These are phyloP conservation scores for Lamprotornis superbus DNA, from an alignment of 2,113 vertebrate genomes.

Conservation along the genomic window DNA sequence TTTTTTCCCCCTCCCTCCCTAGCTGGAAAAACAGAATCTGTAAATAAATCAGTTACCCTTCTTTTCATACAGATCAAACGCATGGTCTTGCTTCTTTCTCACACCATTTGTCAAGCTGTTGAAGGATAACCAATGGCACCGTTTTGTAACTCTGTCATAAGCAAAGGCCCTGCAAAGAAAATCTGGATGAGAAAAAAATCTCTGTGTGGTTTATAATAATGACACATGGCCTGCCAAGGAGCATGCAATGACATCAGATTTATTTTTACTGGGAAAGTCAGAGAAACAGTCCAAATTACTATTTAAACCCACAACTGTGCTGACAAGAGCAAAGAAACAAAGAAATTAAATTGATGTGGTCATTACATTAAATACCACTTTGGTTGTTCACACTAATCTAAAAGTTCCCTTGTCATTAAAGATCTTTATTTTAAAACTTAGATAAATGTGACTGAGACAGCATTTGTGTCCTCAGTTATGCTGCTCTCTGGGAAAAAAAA, in stretches of 20 bases:
- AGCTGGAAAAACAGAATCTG: slow-evolving; percentile 29
- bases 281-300: slow-evolving; percentile 36
- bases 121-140: slow-evolving; percentile 94
- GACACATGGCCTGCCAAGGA: slow-evolving; percentile 51
- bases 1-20: background rate
- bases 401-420: slow-evolving; percentile 31
- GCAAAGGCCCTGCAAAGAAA: slow-evolving; percentile 81
- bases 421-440: slow-evolving; percentile 45
- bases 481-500: background rate
- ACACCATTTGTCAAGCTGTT: slow-evolving; percentile 87
- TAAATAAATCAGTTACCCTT: slow-evolving; percentile 85
- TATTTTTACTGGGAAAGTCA: slow-evolving; percentile 37
- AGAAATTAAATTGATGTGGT: slow-evolving; percentile 39
- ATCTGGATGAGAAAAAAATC: slow-evolving; percentile 68
- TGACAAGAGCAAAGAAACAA: slow-evolving; percentile 45
- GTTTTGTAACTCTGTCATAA: slow-evolving; percentile 81
- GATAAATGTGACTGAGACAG: slow-evolving; percentile 4
- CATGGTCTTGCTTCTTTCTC: slow-evolving; percentile 82
- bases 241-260: slow-evolving; percentile 50
- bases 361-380: slow-evolving; percentile 44
- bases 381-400: slow-evolving; percentile 41
- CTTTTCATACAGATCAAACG: slow-evolving; percentile 94
- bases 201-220: slow-evolving; percentile 55
- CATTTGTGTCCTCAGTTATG: background rate
- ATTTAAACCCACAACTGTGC: slow-evolving; percentile 50